Conservation (phyloP, 2,888 invertebrate species). For the Andrena bucephala region DNA sequence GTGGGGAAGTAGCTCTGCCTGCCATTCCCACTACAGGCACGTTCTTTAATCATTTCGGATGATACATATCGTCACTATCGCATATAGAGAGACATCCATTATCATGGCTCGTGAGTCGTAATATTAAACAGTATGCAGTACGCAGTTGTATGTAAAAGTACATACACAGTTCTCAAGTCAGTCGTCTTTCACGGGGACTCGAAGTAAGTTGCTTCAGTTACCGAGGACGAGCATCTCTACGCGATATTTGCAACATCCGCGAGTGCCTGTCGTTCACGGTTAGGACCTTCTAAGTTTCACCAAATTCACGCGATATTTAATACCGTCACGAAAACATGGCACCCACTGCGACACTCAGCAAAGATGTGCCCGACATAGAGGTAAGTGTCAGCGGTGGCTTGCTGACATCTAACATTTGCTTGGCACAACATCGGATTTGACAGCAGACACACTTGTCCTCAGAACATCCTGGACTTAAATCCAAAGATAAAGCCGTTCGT, state of each 20-base stretch:
- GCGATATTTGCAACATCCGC: background rate
- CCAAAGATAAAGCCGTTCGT: conserved; percentile 92
- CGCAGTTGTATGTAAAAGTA: background rate
- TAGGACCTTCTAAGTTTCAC: background rate
- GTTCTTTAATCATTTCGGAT: background rate
- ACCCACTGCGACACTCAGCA: conserved; percentile 86
- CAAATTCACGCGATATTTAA: background rate
- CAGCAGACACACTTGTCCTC: conserved; percentile 77
- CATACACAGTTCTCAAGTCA: background rate
- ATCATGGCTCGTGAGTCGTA: background rate
- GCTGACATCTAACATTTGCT: background rate
- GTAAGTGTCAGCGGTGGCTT: conserved; percentile 85
- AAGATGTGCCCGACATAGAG: conserved; percentile 93
- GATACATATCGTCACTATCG: background rate
- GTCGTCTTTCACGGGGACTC: conserved; percentile 50
- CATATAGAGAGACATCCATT: background rate
- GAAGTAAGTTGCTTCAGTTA: conserved; percentile 78
- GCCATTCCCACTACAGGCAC: background rate
- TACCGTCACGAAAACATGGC: conserved; percentile 45
- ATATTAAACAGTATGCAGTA: background rate
- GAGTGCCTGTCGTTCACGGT: background rate
- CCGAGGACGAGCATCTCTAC: background rate
- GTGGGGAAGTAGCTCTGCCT: background rate
- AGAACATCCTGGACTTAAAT: conserved; percentile 95
- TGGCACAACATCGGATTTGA: background rate